Evolutionary conservation across 2,888 invertebrate genomes (phyloP).

Genomic region (Carterocephalus palaemon): DNA sequence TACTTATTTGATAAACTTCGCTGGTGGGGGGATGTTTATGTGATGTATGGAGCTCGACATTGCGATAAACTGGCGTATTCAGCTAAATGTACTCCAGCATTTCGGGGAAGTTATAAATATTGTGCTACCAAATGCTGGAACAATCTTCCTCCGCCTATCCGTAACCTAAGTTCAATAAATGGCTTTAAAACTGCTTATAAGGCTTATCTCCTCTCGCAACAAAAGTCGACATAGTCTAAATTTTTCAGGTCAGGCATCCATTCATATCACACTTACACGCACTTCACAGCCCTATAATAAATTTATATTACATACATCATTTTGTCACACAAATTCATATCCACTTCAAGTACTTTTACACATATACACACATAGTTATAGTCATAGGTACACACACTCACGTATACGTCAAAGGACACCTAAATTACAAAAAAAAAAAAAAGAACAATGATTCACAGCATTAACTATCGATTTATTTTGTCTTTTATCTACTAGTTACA

Average conservation of each 20-base stretch:
- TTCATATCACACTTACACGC: no score
- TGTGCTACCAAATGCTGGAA: neutral
- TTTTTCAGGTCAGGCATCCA: neutral
- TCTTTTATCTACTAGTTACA: no score
- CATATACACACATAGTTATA: no score
- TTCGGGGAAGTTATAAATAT: neutral
- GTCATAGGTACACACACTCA: no score
- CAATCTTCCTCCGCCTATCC: neutral
- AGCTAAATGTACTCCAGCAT: conserved; percentile 11
- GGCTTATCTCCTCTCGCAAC: neutral
- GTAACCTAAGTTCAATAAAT: neutral
- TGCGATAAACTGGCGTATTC: neutral
- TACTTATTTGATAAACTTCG: neutral
- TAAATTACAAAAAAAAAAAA: no score
- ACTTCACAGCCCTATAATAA: no score
- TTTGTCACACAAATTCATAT: no score
- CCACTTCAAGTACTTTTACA: no score
- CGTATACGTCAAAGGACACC: no score
- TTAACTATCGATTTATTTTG: no score
- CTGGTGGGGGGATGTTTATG: neutral
- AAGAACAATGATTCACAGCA: no score
- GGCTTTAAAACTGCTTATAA: neutral
- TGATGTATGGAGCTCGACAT: neutral
- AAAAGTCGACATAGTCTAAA: neutral
- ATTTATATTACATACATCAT: no score